A percentile compares a stretch with the other conserved stretches of the same genome.
Evolutionary conservation across 2,888 invertebrate species (phyloP).

Genomic region (Adineta ricciae): DNA sequence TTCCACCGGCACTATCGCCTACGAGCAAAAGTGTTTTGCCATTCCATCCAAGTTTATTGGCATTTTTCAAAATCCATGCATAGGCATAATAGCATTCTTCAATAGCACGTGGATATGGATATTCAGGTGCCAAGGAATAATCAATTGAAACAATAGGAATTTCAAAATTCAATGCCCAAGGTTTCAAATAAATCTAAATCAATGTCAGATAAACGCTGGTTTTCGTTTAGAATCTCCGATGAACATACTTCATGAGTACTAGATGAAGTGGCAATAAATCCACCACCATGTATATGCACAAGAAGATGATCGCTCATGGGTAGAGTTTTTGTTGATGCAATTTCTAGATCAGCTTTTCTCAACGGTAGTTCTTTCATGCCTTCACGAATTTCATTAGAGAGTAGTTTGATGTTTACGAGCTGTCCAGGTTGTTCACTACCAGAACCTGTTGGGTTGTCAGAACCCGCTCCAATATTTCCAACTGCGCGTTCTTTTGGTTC

Average conservation of each 20-base stretch:
- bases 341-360: neutral
- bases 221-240: too few species aligned
- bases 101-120: slow-evolving; percentile 82
- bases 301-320: slow-evolving; percentile 53
- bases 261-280: slow-evolving; percentile 91
- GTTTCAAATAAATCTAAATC: slow-evolving; percentile 27
- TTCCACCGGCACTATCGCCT: slow-evolving; percentile 94
- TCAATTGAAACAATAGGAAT: slow-evolving; percentile 86
- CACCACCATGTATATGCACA: slow-evolving; percentile 93
- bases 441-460: slow-evolving; percentile 1
- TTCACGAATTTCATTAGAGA: slow-evolving; percentile 23
- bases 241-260: slow-evolving; percentile 69
- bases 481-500: neutral
- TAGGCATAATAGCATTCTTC: slow-evolving; percentile 89
- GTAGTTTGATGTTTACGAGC: slow-evolving; percentile 19
- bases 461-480: neutral
- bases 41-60: slow-evolving; percentile 55
- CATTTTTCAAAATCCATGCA: slow-evolving; percentile 79
- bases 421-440: neutral
- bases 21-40: slow-evolving; percentile 53
- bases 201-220: too few species aligned
- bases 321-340: neutral
- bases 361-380: slow-evolving; percentile 29
- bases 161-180: slow-evolving; percentile 52
- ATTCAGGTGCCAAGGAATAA: slow-evolving; percentile 86